These are phyloP conservation scores for Tapera naevia DNA, from an alignment of 2,797 vertebrate genomes.

Conservation along the genomic window DNA sequence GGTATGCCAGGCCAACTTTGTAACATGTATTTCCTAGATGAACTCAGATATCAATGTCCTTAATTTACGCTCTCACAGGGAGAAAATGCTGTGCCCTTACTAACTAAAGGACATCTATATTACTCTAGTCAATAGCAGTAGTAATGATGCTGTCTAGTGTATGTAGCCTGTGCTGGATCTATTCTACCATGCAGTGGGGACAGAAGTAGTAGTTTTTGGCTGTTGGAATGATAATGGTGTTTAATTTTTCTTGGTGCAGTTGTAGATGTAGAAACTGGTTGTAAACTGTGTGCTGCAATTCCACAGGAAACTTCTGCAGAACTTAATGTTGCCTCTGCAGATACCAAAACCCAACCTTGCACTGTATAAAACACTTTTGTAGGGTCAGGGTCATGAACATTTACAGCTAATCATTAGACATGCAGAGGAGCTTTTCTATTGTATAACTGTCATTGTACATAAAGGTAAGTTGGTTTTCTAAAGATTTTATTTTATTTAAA, in stretches of 20 bases:
- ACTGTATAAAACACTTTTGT: accelerated
- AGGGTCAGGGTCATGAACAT: accelerated
- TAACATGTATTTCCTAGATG: accelerated
- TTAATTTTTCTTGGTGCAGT: background rate
- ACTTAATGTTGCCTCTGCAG: accelerated
- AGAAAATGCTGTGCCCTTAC: background rate
- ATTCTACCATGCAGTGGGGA: accelerated
- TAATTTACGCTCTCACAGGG: background rate
- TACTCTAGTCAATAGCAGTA: background rate
- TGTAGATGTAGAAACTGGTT: background rate
- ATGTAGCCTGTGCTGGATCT: background rate
- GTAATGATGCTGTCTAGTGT: background rate
- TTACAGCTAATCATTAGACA: background rate
- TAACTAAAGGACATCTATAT: accelerated
- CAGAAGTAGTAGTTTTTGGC: background rate
- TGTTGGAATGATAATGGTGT: accelerated
- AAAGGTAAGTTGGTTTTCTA: background rate
- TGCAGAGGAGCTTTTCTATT: background rate
- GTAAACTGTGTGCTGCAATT: background rate
- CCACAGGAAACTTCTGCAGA: background rate
- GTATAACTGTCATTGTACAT: background rate
- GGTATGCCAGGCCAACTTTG: background rate
- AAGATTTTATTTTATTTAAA: background rate
- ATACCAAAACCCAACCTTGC: background rate
- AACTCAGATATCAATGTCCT: background rate